Evolutionary conservation across 2,113 vertebrate genomes (phyloP).

Genomic region (Gavialis gangeticus): DNA sequence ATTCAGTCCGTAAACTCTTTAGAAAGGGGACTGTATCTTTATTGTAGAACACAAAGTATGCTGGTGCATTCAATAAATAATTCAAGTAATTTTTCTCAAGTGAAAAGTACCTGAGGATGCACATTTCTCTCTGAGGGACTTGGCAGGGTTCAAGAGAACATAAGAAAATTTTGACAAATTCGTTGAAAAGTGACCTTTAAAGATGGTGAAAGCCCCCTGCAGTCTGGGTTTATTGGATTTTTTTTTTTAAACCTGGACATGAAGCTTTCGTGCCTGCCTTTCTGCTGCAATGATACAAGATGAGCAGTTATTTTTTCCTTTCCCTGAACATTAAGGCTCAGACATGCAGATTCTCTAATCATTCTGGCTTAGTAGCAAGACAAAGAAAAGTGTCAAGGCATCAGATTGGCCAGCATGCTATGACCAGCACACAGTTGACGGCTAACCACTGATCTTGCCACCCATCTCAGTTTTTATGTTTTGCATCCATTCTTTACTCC

Average conservation of each 20-base stretch:
- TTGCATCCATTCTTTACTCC: constrained; percentile 49
- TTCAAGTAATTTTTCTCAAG: background rate
- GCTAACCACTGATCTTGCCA: background rate
- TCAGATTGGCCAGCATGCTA: background rate
- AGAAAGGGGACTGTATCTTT: background rate
- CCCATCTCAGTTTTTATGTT: background rate
- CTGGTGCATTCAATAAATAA: background rate
- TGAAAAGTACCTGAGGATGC: background rate
- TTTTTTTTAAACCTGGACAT: no score
- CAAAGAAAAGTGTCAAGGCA: background rate
- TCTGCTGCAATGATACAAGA: background rate
- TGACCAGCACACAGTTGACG: background rate
- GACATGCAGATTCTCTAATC: background rate
- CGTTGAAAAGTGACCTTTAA: background rate
- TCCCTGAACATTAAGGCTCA: background rate
- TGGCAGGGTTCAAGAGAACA: background rate
- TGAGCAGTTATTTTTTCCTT: background rate
- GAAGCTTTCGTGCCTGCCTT: background rate
- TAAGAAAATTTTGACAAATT: background rate
- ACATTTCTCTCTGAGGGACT: background rate
- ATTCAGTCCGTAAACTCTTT: background rate
- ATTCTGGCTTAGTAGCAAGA: background rate
- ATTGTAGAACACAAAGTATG: background rate
- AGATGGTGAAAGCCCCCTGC: background rate
- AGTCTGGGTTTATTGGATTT: no score